These are phyloP conservation scores for Peromyscus attwateri DNA, from an alignment of 2,797 vertebrate species.

Conservation along the genomic window DNA sequence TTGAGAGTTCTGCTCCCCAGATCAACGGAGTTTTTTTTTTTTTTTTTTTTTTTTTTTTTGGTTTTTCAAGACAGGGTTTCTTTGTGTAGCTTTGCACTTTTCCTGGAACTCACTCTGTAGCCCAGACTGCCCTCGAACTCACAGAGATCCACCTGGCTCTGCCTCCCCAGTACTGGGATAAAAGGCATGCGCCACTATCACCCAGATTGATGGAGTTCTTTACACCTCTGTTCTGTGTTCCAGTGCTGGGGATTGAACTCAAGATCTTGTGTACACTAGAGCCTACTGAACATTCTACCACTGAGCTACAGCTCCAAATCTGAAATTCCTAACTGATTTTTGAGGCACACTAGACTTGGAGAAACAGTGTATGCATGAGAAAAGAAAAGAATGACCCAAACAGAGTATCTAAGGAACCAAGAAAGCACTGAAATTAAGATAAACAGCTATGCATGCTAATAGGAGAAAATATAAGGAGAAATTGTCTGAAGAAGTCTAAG, in stretches of 20 bases:
- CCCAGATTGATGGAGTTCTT: background rate
- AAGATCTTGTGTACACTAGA: background rate
- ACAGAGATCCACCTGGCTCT: no score
- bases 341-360: background rate
- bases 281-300: background rate
- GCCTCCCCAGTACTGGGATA: no score
- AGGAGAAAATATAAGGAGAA: background rate
- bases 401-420: background rate
- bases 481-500: constrained; percentile 25
- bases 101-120: no score
- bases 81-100: no score
- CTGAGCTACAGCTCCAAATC: background rate
- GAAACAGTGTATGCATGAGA: background rate
- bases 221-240: background rate
- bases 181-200: no score
- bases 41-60: no score
- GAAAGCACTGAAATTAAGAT: background rate
- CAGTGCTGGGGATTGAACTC: background rate
- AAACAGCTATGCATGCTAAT: background rate
- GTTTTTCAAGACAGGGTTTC: no score
- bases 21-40: background rate
- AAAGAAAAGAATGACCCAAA: background rate
- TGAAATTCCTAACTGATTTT: background rate
- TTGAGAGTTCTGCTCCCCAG: background rate
- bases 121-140: no score